phyloP scores from a whole-genome alignment of 2,797 vertebrate genomes.

The Amniataba percoides region DNA sequence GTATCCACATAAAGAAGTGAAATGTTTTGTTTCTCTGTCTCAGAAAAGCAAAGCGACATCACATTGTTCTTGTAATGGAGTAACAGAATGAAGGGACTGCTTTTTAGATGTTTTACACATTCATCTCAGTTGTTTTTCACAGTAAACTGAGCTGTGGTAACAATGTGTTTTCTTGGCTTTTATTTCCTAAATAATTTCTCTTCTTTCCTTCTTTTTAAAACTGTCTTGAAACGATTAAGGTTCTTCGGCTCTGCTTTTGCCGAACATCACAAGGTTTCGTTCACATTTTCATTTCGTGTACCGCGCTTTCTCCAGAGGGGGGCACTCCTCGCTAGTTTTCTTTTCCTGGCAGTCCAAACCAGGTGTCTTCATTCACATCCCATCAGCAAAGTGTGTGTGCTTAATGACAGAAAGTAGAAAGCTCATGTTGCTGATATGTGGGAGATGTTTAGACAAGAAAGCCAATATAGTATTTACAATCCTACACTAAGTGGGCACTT shows the following conservation, averaged over 20 bases:
- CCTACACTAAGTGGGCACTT: constrained; percentile 38
- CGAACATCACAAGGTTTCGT: not conserved
- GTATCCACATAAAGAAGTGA: constrained; percentile 35
- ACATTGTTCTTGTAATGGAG: constrained; percentile 21
- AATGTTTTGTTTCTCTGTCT: constrained; percentile 13
- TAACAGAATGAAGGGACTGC: constrained; percentile 4
- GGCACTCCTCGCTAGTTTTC: constrained; percentile 46
- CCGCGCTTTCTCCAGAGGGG: constrained; percentile 57
- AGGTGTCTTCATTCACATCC: constrained; percentile 42
- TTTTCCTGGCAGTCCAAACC: constrained; percentile 18
- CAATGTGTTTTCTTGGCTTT: constrained; percentile 14
- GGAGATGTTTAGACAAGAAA: constrained; percentile 57
- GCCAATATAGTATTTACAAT: constrained; percentile 52
- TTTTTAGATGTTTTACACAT: constrained; percentile 73
- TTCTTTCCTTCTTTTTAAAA: not conserved
- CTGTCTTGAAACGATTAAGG: not conserved
- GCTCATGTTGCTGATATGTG: constrained; percentile 45
- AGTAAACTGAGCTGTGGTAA: constrained; percentile 69
- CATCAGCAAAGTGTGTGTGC: constrained; percentile 20
- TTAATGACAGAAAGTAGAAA: constrained; percentile 42
- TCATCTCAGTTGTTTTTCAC: constrained; percentile 53
- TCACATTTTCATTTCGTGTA: not conserved
- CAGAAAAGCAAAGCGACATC: constrained; percentile 27
- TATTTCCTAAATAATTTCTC: not conserved
- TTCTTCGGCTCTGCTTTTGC: not conserved